Evolutionary conservation across 2,113 vertebrate genomes (phyloP).

Genomic region (Bubo blakistoni): DNA sequence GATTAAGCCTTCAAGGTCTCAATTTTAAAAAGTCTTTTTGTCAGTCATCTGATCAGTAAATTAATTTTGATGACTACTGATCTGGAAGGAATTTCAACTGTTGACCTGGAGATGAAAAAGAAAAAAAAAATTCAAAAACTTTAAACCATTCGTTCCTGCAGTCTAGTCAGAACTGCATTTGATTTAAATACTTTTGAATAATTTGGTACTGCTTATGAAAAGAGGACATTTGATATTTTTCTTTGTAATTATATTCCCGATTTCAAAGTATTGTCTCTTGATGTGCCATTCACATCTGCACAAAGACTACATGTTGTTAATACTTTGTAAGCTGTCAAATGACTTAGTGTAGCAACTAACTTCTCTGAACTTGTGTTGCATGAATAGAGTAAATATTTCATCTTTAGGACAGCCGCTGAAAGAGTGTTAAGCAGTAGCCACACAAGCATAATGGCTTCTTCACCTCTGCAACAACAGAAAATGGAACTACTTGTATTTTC

Average conservation of each 20-base stretch:
- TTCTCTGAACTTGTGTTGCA: not conserved
- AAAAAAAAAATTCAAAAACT: not conserved
- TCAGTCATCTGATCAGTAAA: not conserved
- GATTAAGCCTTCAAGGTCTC: not conserved
- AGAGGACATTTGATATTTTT: not conserved
- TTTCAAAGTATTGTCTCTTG: not conserved
- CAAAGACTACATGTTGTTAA: not conserved
- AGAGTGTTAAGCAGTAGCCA: not conserved
- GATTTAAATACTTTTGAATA: slow-evolving; percentile 57
- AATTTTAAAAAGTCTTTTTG: not conserved
- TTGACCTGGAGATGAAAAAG: not conserved
- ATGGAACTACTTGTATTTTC: not conserved
- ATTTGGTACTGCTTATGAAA: slow-evolving; percentile 14
- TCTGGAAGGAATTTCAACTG: not conserved
- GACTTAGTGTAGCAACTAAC: not conserved
- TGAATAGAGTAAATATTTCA: not conserved
- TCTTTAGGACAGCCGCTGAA: not conserved
- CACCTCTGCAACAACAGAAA: not conserved
- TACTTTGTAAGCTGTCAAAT: not conserved
- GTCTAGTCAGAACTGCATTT: not conserved
- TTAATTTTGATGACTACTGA: not conserved
- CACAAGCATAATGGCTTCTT: not conserved
- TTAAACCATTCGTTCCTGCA: not conserved
- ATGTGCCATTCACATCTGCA: not conserved
- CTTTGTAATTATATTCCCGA: not conserved